Evolutionary conservation across 2,888 invertebrate genomes (phyloP).

Genomic region (Sarcophaga caerulescens): DNA sequence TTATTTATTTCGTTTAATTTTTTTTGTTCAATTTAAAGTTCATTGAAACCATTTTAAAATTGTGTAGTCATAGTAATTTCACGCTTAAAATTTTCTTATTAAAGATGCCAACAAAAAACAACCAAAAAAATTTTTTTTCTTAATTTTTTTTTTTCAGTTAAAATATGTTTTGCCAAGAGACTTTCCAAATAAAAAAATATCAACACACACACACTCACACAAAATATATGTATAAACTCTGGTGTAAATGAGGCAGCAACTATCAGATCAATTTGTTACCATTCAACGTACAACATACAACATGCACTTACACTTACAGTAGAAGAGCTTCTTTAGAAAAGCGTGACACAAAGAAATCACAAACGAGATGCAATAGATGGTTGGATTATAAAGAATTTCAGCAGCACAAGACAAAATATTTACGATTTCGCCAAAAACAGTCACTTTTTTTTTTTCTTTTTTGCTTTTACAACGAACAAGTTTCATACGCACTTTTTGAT

Average conservation of each 20-base stretch:
- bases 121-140: background rate
- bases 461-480: conserved; percentile 22
- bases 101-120: conserved; percentile 31
- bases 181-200: conserved; percentile 32
- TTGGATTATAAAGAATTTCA: background rate
- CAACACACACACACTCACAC: background rate
- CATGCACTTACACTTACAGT: background rate
- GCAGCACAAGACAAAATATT: background rate
- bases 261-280: conserved; percentile 43
- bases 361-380: background rate
- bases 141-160: background rate
- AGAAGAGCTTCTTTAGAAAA: background rate
- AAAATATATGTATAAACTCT: conserved; percentile 26
- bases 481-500: conserved; percentile 53
- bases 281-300: conserved; percentile 21
- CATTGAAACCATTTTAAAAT: conserved; percentile 45
- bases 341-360: background rate
- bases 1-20: conserved; percentile 1
- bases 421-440: conserved; percentile 52
- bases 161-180: conserved; percentile 45
- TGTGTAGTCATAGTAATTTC: conserved; percentile 43
- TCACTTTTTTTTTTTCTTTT: background rate
- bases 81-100: conserved; percentile 48
- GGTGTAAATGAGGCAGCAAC: conserved; percentile 42
- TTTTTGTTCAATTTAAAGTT: conserved; percentile 41